Conservation (phyloP, 2,113 vertebrate species). For the Spheniscus mendiculus region DNA sequence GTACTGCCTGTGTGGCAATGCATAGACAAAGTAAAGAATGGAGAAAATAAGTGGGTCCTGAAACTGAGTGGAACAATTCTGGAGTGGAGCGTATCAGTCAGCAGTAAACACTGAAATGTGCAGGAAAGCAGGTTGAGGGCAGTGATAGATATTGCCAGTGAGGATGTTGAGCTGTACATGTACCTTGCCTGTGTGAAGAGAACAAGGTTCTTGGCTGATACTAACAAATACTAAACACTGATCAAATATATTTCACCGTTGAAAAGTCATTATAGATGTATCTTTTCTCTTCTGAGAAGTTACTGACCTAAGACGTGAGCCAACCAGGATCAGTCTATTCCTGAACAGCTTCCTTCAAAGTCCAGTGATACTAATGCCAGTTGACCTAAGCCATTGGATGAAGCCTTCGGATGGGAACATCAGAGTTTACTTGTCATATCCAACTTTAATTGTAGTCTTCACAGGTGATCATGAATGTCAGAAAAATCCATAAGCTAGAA, state of each 20-base stretch:
- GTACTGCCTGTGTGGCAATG: not conserved
- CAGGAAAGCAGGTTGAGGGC: not conserved
- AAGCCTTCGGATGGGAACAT: not conserved
- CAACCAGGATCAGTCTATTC: not conserved
- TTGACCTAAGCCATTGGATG: not conserved
- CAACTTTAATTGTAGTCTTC: not conserved
- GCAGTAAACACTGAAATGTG: not conserved
- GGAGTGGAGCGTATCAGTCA: not conserved
- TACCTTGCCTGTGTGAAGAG: not conserved
- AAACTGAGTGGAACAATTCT: not conserved
- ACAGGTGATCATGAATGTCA: not conserved
- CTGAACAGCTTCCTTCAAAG: not conserved
- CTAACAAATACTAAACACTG: not conserved
- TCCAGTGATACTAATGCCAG: not conserved
- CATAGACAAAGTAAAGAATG: not conserved
- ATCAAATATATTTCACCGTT: not conserved
- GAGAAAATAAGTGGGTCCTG: not conserved
- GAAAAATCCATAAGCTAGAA: not conserved
- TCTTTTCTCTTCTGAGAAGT: not conserved
- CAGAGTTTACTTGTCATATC: not conserved
- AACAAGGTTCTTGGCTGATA: not conserved
- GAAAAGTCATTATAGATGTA: not conserved
- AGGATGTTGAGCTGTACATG: not conserved
- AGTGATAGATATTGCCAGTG: not conserved
- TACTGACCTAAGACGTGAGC: not conserved